Evolutionary conservation across 1,140 invertebrate species (phyloP).

Genomic region (Metopolophium dirhodum): DNA sequence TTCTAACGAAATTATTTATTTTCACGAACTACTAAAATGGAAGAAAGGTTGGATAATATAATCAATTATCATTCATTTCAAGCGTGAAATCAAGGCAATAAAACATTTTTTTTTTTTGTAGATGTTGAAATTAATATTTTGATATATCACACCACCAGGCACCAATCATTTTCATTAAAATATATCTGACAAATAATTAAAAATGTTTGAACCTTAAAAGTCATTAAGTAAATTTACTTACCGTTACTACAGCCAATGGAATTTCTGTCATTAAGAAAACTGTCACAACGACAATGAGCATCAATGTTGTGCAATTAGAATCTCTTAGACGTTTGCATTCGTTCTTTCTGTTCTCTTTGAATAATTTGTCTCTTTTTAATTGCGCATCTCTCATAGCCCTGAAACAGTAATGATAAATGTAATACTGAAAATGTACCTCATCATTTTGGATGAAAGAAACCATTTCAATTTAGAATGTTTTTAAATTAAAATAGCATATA

Average conservation of each 20-base stretch:
- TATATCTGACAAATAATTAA: not conserved
- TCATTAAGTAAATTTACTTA: slow-evolving; percentile 58
- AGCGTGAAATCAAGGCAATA: not conserved
- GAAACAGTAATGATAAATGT: not conserved
- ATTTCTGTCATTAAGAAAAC: slow-evolving; percentile 91
- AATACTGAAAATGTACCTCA: not conserved
- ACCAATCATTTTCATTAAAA: not conserved
- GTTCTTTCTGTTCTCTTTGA: slow-evolving; percentile 83
- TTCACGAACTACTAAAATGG: not conserved
- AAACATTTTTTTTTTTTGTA: not conserved
- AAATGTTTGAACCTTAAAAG: not conserved
- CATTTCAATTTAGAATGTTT: not conserved
- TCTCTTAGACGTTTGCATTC: slow-evolving; percentile 84
- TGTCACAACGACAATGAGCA: slow-evolving; percentile 94
- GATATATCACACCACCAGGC: not conserved
- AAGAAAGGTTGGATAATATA: not conserved
- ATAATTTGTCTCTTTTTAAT: slow-evolving; percentile 77
- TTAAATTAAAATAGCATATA: not conserved
- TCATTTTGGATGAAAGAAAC: not conserved
- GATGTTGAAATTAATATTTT: not conserved
- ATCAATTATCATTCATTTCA: not conserved
- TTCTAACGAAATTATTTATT: not conserved
- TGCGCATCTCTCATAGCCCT: slow-evolving; percentile 82
- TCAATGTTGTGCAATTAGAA: slow-evolving; percentile 90
- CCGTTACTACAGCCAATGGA: slow-evolving; percentile 85